Evolutionary conservation across 2,113 vertebrate genomes (phyloP), one percentile per base, ranked within the genome.

Genomic region (Pogona vitticeps): DNA sequence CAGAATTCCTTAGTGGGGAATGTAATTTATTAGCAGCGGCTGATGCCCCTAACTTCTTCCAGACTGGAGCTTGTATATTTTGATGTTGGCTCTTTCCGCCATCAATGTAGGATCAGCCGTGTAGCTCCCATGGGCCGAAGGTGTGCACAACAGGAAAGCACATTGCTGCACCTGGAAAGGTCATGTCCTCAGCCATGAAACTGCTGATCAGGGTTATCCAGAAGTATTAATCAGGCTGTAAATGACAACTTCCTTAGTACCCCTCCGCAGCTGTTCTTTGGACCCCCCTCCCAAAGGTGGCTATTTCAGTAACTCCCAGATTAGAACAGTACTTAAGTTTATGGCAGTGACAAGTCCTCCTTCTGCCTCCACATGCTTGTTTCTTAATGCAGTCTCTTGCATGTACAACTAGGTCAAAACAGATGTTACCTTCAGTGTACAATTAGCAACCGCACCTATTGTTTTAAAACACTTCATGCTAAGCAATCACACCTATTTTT

Each of bases 11-110:
- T 84, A 68, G 8, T 40, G 70, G 83, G n/a, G 89, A 75, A 77
- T 81, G 83, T 90, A 80, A 90, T 91, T 92, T 86, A 89, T 92
- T 75, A 91, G 88, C 84, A 90, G 79, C 77, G 42, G n/a, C 2
- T 0, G 52, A 92, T 68, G 6, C 21, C 87, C 84, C 65, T 83
- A 83, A 92, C 73, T 72, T 15, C 0, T 86, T 93, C 84, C 87
- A 91, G 88, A 52, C 0, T 70, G 67, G 73, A 20, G 42, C 17
- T 56, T 80, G 77, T 59, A 33, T 31, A 0, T 73, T 70, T 83
- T 83, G 88, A 31, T 61, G 80, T 3, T 52, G 75, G 33, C 59
- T 65, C 86, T 79, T 85, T 18, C 63, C 70, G 58, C 68, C 13
- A 0, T 20, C 2, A 65, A 76, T 18, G 63, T 81, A 36, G 1